These are phyloP conservation scores for Limnephilus auricula DNA, from an alignment of 2,888 invertebrate genomes.

Conservation along the genomic window DNA sequence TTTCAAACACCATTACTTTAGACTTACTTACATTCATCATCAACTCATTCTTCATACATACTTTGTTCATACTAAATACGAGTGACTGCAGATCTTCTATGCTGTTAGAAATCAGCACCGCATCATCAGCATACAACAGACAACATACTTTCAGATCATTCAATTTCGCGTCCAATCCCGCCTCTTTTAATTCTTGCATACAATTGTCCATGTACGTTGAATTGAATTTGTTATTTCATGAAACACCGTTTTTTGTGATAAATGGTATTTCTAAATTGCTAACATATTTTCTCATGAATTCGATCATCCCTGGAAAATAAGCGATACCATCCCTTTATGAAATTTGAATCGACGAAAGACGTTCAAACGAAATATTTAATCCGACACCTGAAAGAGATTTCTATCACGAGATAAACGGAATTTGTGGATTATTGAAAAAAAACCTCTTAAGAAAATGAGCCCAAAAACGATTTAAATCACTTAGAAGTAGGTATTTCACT, in stretches of 20 bases:
- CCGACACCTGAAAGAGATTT: background rate
- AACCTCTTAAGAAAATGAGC: background rate
- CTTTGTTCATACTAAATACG: no score
- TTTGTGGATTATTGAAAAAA: background rate
- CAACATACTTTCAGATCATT: no score
- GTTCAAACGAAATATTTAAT: background rate
- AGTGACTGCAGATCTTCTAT: no score
- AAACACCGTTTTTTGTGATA: background rate
- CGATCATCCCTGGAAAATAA: background rate
- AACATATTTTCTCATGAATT: background rate
- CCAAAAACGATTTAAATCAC: background rate
- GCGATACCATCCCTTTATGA: background rate
- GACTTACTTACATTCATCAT: no score
- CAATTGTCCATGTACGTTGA: background rate
- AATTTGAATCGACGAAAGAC: background rate
- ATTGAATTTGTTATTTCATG: background rate
- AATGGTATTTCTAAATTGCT: background rate
- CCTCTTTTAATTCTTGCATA: no score
- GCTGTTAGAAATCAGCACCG: no score
- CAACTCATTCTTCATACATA: no score
- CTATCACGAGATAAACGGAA: background rate
- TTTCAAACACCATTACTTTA: no score
- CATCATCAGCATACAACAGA: no score
- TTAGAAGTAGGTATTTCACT: background rate
- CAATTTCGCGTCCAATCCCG: no score